Evolutionary conservation across 2,797 vertebrate species (phyloP).

Genomic region (Epinephelus awoara): DNA sequence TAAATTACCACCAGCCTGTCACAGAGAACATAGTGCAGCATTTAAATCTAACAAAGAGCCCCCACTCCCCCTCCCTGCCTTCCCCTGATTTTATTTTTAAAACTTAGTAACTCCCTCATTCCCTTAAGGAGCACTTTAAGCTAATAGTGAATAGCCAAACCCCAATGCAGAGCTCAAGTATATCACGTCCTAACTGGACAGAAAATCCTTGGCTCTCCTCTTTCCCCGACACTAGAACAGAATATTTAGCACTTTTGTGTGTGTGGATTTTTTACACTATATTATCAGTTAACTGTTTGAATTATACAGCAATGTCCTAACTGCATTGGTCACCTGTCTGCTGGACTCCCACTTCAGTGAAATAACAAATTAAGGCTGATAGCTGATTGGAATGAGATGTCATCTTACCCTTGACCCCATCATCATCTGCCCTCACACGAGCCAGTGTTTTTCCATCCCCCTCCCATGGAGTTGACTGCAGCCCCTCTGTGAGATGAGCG

Average conservation of each 20-base stretch:
- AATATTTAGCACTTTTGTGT: constrained; percentile 59
- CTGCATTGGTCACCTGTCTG: constrained; percentile 56
- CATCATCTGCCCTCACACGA: constrained; percentile 49
- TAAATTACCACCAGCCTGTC: constrained; percentile 82
- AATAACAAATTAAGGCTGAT: constrained; percentile 71
- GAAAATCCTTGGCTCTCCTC: constrained; percentile 54
- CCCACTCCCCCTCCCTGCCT: constrained; percentile 39
- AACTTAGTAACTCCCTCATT: constrained; percentile 66
- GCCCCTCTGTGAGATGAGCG: constrained; percentile 74
- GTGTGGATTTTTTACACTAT: constrained; percentile 5
- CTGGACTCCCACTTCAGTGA: constrained; percentile 56
- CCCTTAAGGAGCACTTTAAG: constrained; percentile 65
- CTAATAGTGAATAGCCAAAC: constrained; percentile 61
- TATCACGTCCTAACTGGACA: constrained; percentile 65
- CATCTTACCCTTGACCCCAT: constrained; percentile 78
- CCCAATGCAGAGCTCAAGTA: constrained; percentile 45
- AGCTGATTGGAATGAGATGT: constrained; percentile 67
- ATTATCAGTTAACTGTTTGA: constrained; percentile 53
- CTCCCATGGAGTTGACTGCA: constrained; percentile 60
- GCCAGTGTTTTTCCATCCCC: constrained; percentile 63
- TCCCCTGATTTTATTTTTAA: constrained; percentile 71
- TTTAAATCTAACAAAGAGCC: constrained; percentile 83
- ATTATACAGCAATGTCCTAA: constrained; percentile 72
- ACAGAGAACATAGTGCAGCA: constrained; percentile 80
- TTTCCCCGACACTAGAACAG: constrained; percentile 35